Evolutionary conservation across 2,888 invertebrate genomes (phyloP), one percentile per base, ranked within the genome.

Genomic region (Halictus quadricinctus): DNA sequence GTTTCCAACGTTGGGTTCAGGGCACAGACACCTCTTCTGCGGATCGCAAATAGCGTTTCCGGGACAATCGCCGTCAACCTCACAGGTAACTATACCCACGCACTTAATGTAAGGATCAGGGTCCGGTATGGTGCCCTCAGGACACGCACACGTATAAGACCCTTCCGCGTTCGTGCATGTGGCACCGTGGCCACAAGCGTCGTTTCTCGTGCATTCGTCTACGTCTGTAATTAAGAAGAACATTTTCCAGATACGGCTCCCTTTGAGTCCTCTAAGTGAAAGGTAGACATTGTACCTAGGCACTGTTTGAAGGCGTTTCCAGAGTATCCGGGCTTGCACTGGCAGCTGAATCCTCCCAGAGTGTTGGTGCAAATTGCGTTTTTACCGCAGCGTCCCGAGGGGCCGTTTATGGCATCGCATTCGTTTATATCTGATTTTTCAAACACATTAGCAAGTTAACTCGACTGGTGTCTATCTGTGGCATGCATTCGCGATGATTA

Each of bases 1-100:
- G 91, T 98, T 98, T 90, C 98, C 98, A 90, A 98, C 95, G 93
- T 98, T 98, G 0, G 98, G 98, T 92, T 98, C 98, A 4, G 98
- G 98, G 91, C 98, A 98, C 60, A 98, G 94, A 93, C 98, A 98
- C 91, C 97, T 96, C 83, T 96, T 96, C 87, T 97, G 96, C 12
- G 95, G 93, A 93, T 98, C 97, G 92, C 98, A 98, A 88, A 98
- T 95, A 8, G 98, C 97, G 95, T 98, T 98, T 91, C 98, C 98
- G 46, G 98, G 98, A 94, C 98, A 98, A 88, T 98, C 97, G 76
- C 96, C 96, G 92, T 97, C 97, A 2, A 94, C 94, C 87, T 96
- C 95, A 92, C 98, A 98, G 48, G 96, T 97, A 18, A 98, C 97
- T 88, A 98, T 97, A 92, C 97, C 97, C 73, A 97, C 97, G 93